Conservation (phyloP, 1,140 invertebrate species). For the Gonatopus flavifemur region DNA sequence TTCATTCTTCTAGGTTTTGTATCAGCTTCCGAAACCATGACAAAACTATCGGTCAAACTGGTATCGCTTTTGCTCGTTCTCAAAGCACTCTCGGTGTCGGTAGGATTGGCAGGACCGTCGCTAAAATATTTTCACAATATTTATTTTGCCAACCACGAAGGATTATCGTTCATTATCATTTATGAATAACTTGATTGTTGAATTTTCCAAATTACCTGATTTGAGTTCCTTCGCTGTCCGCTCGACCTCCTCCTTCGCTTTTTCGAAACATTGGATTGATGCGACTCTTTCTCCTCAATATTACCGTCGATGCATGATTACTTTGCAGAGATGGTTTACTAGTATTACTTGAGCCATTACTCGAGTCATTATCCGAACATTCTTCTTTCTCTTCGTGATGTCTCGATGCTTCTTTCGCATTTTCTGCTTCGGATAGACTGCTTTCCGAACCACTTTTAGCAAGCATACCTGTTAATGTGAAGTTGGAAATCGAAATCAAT, state of each 20-base stretch:
- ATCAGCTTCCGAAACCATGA: slow-evolving; percentile 70
- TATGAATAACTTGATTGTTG: neutral
- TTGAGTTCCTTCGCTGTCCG: slow-evolving; percentile 55
- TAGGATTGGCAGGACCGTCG: slow-evolving; percentile 38
- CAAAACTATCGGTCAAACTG: slow-evolving; percentile 88
- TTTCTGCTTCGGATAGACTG: slow-evolving; percentile 77
- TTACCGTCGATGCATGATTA: slow-evolving; percentile 59
- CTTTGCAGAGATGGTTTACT: slow-evolving; percentile 45
- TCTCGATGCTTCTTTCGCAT: slow-evolving; percentile 69
- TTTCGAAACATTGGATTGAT: slow-evolving; percentile 69
- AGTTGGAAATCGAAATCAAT: neutral
- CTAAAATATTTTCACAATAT: slow-evolving; percentile 2
- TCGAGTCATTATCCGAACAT: slow-evolving; percentile 56
- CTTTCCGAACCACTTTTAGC: slow-evolving; percentile 84
- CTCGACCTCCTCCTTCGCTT: slow-evolving; percentile 63
- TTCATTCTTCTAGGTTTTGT: slow-evolving; percentile 58
- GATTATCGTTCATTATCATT: neutral
- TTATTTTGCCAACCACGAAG: neutral
- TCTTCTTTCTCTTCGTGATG: slow-evolving; percentile 72
- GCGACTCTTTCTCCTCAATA: slow-evolving; percentile 66
- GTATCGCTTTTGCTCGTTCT: slow-evolving; percentile 87
- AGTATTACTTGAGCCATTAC: slow-evolving; percentile 51
- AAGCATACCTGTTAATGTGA: slow-evolving; percentile 47
- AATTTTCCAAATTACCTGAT: slow-evolving; percentile 32
- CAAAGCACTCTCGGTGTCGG: slow-evolving; percentile 56